Evolutionary conservation across 2,113 vertebrate genomes (phyloP).

Genomic region (Pachycephala philippinensis): DNA sequence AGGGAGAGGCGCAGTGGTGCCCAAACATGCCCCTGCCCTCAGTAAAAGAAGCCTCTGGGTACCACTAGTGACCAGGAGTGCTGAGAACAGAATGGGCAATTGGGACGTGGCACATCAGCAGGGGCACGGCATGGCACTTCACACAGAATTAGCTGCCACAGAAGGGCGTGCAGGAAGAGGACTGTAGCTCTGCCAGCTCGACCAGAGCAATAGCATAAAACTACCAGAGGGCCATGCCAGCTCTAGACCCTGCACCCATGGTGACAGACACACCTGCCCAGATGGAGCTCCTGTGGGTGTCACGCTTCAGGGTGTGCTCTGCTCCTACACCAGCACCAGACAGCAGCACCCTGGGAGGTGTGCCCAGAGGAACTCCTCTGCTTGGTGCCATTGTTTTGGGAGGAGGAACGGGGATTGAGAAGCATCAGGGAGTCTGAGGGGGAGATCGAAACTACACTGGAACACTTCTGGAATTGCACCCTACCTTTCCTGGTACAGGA

Average conservation of each 20-base stretch:
- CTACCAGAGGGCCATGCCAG: fast-evolving
- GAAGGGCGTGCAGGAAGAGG: fast-evolving
- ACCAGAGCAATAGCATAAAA: not conserved
- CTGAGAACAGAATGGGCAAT: fast-evolving
- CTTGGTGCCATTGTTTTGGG: not conserved
- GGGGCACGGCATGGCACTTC: fast-evolving
- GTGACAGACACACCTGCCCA: not conserved
- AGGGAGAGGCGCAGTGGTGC: fast-evolving
- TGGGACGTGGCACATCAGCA: fast-evolving
- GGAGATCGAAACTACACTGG: not conserved
- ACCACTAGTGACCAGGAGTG: fast-evolving
- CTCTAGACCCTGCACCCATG: not conserved
- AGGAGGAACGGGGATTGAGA: fast-evolving
- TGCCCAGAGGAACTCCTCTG: fast-evolving
- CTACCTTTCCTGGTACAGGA: not conserved
- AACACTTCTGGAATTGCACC: not conserved
- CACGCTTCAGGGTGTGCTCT: not conserved
- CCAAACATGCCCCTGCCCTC: not conserved
- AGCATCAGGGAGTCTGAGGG: not conserved
- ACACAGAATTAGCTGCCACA: not conserved
- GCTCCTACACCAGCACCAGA: fast-evolving
- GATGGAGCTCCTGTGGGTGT: not conserved
- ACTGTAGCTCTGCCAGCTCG: fast-evolving
- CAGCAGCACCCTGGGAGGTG: not conserved
- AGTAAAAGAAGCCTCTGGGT: not conserved